A percentile compares a stretch with the other conserved stretches of the same genome.
These are phyloP conservation scores for Caerostris extrusa DNA, from an alignment of 1,140 invertebrate genomes.

Conservation along the genomic window DNA sequence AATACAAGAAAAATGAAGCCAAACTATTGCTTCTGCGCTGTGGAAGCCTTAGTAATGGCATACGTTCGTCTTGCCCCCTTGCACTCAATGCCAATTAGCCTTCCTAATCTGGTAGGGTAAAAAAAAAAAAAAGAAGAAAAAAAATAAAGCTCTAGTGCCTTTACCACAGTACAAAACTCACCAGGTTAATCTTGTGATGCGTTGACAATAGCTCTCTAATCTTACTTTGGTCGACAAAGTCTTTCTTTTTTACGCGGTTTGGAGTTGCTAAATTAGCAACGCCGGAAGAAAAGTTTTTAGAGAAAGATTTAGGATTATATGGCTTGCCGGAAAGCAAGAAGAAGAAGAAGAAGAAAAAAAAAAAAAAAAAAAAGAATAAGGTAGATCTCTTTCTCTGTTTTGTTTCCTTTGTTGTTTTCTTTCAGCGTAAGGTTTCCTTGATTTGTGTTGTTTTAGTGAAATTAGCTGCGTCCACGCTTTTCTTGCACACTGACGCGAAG, in stretches of 20 bases:
- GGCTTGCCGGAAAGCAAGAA: constrained; percentile 13
- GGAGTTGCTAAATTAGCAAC: not conserved
- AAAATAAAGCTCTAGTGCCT: not conserved
- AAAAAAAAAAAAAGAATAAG: not conserved
- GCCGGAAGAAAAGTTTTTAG: not conserved
- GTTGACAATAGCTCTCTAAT: constrained; percentile 58
- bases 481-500: not conserved
- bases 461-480: constrained; percentile 5
- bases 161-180: not conserved
- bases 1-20: constrained; percentile 37
- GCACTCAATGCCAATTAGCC: constrained; percentile 47
- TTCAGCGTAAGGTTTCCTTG: not conserved
- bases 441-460: not conserved
- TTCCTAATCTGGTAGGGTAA: not conserved
- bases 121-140: not conserved
- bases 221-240: not conserved
- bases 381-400: constrained; percentile 14
- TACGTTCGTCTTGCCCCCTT: constrained; percentile 27
- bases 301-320: constrained; percentile 58
- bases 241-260: not conserved
- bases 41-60: constrained; percentile 23
- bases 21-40: not conserved
- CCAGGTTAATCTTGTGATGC: constrained; percentile 44
- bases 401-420: not conserved
- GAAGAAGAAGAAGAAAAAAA: too few species aligned